Evolutionary conservation across 2,888 invertebrate genomes (phyloP).

Genomic region (Halictus quadricinctus): DNA sequence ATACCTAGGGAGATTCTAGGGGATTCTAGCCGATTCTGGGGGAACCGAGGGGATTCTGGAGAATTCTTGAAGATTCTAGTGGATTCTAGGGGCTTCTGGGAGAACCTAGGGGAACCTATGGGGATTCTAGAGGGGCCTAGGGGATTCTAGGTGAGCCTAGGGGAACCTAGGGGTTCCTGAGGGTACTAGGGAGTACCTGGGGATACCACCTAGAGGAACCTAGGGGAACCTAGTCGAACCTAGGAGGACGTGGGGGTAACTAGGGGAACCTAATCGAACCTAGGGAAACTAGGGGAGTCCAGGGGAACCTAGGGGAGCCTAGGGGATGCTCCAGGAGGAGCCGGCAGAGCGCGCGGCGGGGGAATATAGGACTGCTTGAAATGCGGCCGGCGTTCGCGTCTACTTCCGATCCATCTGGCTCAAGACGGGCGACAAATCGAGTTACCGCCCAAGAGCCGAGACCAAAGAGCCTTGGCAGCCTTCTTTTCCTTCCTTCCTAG

Average conservation of each 20-base stretch:
- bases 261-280: too few relatives aligned
- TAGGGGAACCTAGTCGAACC: too few relatives aligned
- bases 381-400: slow-evolving; percentile 78
- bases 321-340: neutral
- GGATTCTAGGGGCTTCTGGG: neutral
- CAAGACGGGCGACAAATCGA: slow-evolving; percentile 80
- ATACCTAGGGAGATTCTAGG: neutral
- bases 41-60: neutral
- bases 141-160: too few relatives aligned
- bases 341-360: neutral
- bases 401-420: slow-evolving; percentile 80
- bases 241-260: too few relatives aligned
- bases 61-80: neutral
- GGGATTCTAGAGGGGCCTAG: too few relatives aligned
- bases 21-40: neutral
- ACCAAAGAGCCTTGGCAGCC: slow-evolving; percentile 76
- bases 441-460: slow-evolving; percentile 77
- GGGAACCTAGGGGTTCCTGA: too few relatives aligned
- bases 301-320: slow-evolving; percentile 12
- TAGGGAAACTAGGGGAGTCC: too few relatives aligned
- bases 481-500: slow-evolving; percentile 64
- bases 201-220: too few relatives aligned
- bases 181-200: too few relatives aligned
- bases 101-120: too few relatives aligned
- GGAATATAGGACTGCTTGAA: slow-evolving; percentile 71